Conservation (phyloP, 1,140 invertebrate genomes). For the Micrasema minimum region DNA sequence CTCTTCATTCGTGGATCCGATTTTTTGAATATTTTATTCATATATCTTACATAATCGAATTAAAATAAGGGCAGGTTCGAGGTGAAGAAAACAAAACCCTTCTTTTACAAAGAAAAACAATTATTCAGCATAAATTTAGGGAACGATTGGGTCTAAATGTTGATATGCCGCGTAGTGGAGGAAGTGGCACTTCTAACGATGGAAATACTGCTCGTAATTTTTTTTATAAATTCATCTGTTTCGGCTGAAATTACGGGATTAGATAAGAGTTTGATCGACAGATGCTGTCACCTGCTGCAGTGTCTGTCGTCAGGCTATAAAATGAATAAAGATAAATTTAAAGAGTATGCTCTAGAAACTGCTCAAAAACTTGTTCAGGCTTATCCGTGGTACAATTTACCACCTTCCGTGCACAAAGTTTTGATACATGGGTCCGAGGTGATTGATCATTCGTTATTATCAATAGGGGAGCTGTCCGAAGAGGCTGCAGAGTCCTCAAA, state of each 20-base stretch:
- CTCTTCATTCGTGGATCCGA: slow-evolving; percentile 1
- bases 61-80: background rate
- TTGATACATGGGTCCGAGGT: background rate
- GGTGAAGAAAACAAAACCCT: background rate
- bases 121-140: background rate
- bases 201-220: slow-evolving; percentile 1
- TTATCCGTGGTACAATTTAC: background rate
- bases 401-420: background rate
- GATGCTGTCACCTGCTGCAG: slow-evolving; percentile 1
- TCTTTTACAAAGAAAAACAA: background rate
- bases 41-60: background rate
- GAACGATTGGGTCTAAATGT: background rate
- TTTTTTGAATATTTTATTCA: slow-evolving; percentile 16
- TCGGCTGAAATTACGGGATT: background rate
- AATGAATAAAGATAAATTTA: slow-evolving; percentile 1
- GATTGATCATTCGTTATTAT: background rate
- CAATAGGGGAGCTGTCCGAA: background rate
- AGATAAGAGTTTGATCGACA: background rate
- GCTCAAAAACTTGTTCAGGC: background rate
- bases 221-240: background rate
- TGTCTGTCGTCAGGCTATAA: slow-evolving; percentile 3
- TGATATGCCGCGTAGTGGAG: slow-evolving; percentile 7
- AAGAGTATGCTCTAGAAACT: background rate
- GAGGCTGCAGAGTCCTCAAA: background rate
- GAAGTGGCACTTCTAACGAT: slow-evolving; percentile 7